Conservation (phyloP, 2,113 vertebrate genomes). For the Ibidorhyncha struthersii region DNA sequence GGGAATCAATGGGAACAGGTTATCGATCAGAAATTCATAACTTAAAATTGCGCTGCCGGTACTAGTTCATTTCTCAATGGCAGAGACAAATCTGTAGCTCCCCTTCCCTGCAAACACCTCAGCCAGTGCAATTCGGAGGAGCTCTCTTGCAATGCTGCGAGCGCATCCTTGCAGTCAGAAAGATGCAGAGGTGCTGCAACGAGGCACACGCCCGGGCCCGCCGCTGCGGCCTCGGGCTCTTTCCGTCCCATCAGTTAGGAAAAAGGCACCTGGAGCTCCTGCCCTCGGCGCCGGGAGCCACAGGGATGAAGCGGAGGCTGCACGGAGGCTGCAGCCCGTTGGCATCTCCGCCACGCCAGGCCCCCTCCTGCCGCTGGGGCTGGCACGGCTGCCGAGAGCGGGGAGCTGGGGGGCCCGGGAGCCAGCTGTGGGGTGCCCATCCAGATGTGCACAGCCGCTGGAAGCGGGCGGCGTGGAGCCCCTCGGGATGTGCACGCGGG, state of each 20-base stretch:
- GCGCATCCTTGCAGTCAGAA: neutral
- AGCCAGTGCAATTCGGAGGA: fast-evolving
- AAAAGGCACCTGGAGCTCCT: no score
- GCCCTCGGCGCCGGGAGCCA: no score
- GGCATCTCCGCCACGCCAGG: no score
- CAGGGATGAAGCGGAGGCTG: neutral
- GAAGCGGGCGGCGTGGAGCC: neutral
- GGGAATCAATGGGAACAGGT: neutral
- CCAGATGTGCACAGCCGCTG: neutral
- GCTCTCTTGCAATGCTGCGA: fast-evolving
- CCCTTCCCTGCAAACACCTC: neutral
- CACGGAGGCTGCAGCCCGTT: neutral
- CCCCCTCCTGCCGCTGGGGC: no score
- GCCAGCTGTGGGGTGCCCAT: neutral
- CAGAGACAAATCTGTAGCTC: neutral
- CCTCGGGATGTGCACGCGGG: fast-evolving
- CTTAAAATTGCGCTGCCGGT: neutral
- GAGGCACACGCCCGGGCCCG: fast-evolving
- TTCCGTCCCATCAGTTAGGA: neutral
- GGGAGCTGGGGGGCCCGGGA: neutral
- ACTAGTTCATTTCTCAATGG: neutral
- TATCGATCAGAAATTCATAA: neutral
- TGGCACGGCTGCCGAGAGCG: no score
- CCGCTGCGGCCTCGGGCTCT: neutral
- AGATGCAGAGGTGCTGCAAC: fast-evolving